Percentiles rank a stretch among this genome's conserved stretches.
phyloP scores from a whole-genome alignment of 1,140 invertebrate species.

The Saccostrea echinata region DNA sequence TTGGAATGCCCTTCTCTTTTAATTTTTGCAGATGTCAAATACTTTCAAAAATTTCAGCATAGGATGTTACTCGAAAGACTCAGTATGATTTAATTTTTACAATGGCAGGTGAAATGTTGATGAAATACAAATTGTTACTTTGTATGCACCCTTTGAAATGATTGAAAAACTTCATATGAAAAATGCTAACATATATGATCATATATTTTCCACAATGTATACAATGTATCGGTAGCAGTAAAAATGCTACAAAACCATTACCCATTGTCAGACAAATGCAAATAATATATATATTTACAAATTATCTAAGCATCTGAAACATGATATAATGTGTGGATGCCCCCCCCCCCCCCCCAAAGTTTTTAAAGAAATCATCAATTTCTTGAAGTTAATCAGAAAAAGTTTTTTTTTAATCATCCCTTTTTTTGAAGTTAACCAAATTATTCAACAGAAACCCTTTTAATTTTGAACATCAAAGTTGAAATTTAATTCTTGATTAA shows the following conservation, averaged over 20 bases:
- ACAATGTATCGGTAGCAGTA: background rate
- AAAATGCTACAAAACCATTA: slow-evolving; percentile 25
- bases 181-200: background rate
- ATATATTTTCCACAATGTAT: background rate
- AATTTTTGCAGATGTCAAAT: slow-evolving; percentile 27
- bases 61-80: slow-evolving; percentile 17
- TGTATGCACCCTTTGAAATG: slow-evolving; percentile 12
- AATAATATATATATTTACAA: slow-evolving; percentile 23
- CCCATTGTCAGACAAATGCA: slow-evolving; percentile 15
- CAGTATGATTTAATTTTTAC: background rate
- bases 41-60: slow-evolving; percentile 10
- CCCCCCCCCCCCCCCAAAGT: background rate
- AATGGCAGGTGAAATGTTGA: background rate
- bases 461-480: too few relatives aligned
- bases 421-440: too few relatives aligned
- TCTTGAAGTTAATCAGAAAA: too few relatives aligned
- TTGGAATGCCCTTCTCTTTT: background rate
- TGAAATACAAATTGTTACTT: slow-evolving; percentile 1
- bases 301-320: background rate
- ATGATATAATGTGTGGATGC: background rate
- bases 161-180: background rate
- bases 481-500: too few relatives aligned
- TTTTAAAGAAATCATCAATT: background rate
- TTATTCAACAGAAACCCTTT: too few relatives aligned
- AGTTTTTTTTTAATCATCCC: too few relatives aligned